These are phyloP conservation scores for Archocentrus centrarchus DNA, from an alignment of 2,113 vertebrate genomes.

Conservation along the genomic window DNA sequence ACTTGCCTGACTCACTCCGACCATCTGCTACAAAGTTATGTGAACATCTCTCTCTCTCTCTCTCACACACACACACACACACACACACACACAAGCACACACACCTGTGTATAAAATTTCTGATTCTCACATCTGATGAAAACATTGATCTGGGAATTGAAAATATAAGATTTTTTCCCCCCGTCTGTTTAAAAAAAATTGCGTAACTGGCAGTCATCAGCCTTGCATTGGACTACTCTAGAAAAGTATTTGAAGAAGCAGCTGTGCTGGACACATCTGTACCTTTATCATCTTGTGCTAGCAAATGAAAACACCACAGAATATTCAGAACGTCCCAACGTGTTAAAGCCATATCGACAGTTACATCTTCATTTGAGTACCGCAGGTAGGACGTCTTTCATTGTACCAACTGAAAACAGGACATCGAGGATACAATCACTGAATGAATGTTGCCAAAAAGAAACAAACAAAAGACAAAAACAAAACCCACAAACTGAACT, in stretches of 20 bases:
- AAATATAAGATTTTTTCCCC: too few species aligned
- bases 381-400: not conserved
- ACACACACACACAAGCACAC: rapidly evolving
- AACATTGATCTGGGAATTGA: not conserved
- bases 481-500: not conserved
- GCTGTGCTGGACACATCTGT: not conserved
- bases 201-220: not conserved
- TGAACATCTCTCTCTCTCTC: not conserved
- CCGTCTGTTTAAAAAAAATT: not conserved
- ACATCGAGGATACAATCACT: not conserved
- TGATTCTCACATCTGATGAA: not conserved
- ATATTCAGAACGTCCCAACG: not conserved
- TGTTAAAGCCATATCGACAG: not conserved
- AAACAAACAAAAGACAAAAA: too few species aligned
- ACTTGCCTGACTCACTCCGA: not conserved
- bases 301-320: not conserved
- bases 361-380: not conserved
- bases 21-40: not conserved
- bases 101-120: not conserved
- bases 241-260: not conserved
- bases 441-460: not conserved
- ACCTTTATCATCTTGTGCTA: not conserved
- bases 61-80: rapidly evolving
- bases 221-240: not conserved
- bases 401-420: not conserved